Base-by-base conservation (phyloP, 2,113 vertebrate genomes). In the Corvus cornix region DNA sequence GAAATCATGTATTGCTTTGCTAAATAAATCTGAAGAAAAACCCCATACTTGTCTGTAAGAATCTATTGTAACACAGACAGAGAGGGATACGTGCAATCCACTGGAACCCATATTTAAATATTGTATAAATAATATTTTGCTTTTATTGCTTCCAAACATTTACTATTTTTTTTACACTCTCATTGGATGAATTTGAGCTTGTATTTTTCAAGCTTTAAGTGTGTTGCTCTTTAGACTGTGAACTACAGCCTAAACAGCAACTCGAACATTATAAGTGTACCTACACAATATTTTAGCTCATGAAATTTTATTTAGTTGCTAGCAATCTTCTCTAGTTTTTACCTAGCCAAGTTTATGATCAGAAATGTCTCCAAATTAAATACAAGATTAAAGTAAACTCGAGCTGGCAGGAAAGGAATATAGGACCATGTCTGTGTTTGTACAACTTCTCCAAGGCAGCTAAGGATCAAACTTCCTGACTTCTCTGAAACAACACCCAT, bases 401-500 rank as follows among this genome's bases (percentile, higher is more conserved):
- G 13, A 80, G 37, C 63, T 87, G 59, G 51, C 55, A 90, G 85
- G 41, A 74, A 78, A 44, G 24, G 20, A 30, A 9, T 43, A 27
- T 19, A 89, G 49, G 28, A 78, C 73, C 37, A 24, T 28, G 85
- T 72, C 60, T 93, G 35, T 95, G 77, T 93, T 94, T 92, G 74
- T 87, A 69, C 64, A 86, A 81, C 21, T 92, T 89, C 83, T 95
- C 30, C 46, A 77, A 86, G 79, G 82, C 70, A 93, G 37, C 62
- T 76, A 80, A 82, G 75, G 92, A 97, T 97, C 90, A 95, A 92
- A 95, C 88, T 93, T 95, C 83, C 84, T 96, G 75, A 92, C 91
- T 95, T 96, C 56, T 85, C 63, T 88, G 82, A 93, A 96, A 96
- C 11, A 56, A 35, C 81, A 87, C 27, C 95, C 44, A 35, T 84